Conservation (phyloP, 2,888 invertebrate genomes). For the Cetonia aurata region DNA sequence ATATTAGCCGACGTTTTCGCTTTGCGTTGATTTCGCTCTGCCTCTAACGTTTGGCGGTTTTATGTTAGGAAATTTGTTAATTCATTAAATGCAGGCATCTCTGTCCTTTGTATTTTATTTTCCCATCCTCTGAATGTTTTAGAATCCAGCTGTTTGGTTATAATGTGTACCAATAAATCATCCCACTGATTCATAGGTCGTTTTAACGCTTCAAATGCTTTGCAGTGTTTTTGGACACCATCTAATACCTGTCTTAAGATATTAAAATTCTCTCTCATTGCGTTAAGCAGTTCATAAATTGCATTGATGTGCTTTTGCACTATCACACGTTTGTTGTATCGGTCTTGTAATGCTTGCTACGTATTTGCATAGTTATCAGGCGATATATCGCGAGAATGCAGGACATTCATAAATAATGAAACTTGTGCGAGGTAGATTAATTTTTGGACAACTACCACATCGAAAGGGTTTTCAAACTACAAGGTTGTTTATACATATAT, state of each 20-base stretch:
- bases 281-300: slow-evolving; percentile 37
- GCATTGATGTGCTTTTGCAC: slow-evolving; percentile 46
- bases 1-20: too few species aligned
- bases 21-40: not conserved
- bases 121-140: slow-evolving; percentile 33
- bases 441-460: too few species aligned
- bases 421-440: too few species aligned
- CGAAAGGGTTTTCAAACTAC: too few species aligned
- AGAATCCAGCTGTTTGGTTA: slow-evolving; percentile 37
- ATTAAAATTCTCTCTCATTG: not conserved
- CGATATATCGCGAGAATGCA: slow-evolving; percentile 43
- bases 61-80: slow-evolving; percentile 11
- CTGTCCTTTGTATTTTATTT: slow-evolving; percentile 7
- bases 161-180: slow-evolving; percentile 25
- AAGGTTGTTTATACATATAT: too few species aligned
- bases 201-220: slow-evolving; percentile 27
- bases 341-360: slow-evolving; percentile 50
- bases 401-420: slow-evolving; percentile 49
- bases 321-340: slow-evolving; percentile 45
- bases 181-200: slow-evolving; percentile 39
- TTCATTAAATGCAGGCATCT: too few species aligned
- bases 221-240: slow-evolving; percentile 19
- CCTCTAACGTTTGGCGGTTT: slow-evolving; percentile 17
- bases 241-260: not conserved
- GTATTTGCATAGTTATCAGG: slow-evolving; percentile 48